phyloP scores from a whole-genome alignment of 2,113 vertebrate genomes.

The Anseranas semipalmata region DNA sequence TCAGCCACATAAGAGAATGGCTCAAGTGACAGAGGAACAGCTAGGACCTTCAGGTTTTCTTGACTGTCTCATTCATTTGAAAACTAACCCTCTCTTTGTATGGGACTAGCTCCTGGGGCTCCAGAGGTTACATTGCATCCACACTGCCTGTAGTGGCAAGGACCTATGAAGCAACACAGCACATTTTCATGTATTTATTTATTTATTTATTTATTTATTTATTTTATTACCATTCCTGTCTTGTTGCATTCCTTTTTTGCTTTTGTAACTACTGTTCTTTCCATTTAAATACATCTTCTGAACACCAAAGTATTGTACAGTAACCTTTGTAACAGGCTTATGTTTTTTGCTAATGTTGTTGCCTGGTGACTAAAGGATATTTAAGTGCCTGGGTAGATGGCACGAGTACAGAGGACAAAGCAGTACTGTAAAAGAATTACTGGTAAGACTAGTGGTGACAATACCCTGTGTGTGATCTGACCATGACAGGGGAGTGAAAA shows the following conservation, averaged over 20 bases:
- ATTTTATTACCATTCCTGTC: no score
- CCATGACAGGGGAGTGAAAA: neutral
- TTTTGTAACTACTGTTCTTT: neutral
- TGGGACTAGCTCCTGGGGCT: neutral
- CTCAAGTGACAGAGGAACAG: neutral
- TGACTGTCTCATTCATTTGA: neutral
- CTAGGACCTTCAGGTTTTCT: neutral
- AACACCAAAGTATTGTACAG: neutral
- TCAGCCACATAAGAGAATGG: neutral
- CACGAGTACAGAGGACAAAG: neutral
- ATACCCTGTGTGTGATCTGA: neutral
- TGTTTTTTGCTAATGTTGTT: neutral
- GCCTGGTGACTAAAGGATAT: slow-evolving; percentile 2
- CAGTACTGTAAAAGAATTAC: neutral
- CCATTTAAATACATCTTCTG: neutral
- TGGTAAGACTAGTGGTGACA: neutral
- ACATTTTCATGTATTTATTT: neutral
- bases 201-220: neutral
- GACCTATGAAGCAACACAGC: neutral
- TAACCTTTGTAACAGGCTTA: neutral
- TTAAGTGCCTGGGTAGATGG: neutral
- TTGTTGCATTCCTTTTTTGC: neutral
- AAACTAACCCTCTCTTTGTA: neutral
- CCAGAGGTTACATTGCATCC: neutral
- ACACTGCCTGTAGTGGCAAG: neutral